Evolutionary conservation across 2,113 vertebrate species (phyloP).

Genomic region (Megaceryle torquata): DNA sequence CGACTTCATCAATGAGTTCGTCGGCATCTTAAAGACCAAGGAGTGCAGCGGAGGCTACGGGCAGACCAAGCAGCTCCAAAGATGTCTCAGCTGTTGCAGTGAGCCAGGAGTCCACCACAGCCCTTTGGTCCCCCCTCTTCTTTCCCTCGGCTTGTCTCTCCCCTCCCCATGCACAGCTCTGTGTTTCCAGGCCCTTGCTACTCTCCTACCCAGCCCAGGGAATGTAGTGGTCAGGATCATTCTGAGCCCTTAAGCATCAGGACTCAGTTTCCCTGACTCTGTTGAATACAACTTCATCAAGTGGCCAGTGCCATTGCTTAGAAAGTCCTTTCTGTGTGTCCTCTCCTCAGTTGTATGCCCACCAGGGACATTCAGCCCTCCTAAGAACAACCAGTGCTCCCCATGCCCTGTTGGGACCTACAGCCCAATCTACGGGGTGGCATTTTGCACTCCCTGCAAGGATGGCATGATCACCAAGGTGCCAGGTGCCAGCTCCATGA

Average conservation of each 20-base stretch:
- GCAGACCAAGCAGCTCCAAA: background rate
- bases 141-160: background rate
- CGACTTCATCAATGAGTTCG: background rate
- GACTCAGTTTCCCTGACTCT: background rate
- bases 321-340: background rate
- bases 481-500: accelerated
- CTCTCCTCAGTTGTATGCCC: background rate
- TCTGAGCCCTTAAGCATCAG: background rate
- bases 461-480: background rate
- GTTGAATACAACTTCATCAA: background rate
- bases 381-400: background rate
- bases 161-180: background rate
- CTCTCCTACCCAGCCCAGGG: background rate
- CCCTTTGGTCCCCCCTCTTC: background rate
- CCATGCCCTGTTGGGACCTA: background rate
- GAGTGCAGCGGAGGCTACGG: background rate
- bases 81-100: conserved; percentile 8
- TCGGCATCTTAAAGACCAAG: background rate
- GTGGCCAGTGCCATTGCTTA: background rate
- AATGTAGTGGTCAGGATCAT: background rate
- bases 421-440: background rate
- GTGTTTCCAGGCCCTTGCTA: background rate
- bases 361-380: background rate
- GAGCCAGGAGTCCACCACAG: background rate
- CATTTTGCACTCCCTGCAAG: background rate